Base-by-base conservation (phyloP, 2,113 vertebrate genomes). In the Pseudolaguvia tuberculata region DNA sequence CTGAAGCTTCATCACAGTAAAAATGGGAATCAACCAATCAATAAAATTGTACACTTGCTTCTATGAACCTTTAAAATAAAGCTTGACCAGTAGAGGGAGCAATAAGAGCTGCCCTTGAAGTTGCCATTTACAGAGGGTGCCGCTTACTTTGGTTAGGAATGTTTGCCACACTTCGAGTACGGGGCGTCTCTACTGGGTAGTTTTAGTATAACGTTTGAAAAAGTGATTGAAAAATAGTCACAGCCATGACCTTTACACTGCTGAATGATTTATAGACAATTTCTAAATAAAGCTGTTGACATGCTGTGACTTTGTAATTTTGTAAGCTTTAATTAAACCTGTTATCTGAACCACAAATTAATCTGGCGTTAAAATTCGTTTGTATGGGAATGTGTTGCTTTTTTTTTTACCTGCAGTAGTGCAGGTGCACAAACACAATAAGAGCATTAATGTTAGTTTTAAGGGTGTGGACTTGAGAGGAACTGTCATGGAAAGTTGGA, bases 361-460 rank as follows among this genome's bases (percentile, higher is more conserved):
- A 57, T n/a, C n/a, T 51, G 25, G 42, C 20, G 66, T 62, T 55
- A 57, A 72, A 57, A 25, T 27, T 65, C 23, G 20, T 29, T 6
- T 13, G 39, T 39, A 51, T 52, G 20, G 18, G 35, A 47, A 59
- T 31, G 42, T 42, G 39, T 8, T 8, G 9, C 39, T 42, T 42
- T 42, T 42, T 42, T 8, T 42, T 42, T 42, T 8, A 42, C 39
- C 51, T 73, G 31, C 39, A 39, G 14, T 27, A 31, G 18, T 72
- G 52, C 9, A 73, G n/a, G n/a, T n/a, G n/a, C n/a, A n/a, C n/a
- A n/a, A n/a, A n/a, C 48, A 42, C 10, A 35, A 59, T 51, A 29
- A 72, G 15, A 75, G 61, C 61, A 4, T 69, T 50, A 55, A 55
- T 82, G 31, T 86, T 84, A 83, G 71, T 68, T 65, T 82, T 72